Base-by-base conservation (phyloP, 2,888 invertebrate species). In the Eupithecia centaureata region DNA sequence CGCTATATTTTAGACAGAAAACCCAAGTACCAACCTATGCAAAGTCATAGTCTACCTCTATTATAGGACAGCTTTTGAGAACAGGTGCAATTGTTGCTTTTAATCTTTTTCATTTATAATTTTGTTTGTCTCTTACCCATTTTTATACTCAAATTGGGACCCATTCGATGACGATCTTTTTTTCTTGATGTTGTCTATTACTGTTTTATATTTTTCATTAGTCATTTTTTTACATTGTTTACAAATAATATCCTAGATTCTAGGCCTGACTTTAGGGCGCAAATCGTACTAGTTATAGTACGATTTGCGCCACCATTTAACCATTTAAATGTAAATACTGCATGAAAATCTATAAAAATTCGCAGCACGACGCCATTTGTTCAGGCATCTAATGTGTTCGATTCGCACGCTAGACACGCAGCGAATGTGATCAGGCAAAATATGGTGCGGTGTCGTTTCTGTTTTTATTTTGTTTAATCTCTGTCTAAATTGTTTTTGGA, bases 381-480 rank as follows among this genome's bases (percentile, higher is more conserved):
- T 63, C 33, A 38, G 13, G 10, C 22, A 30, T 56, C 27, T 59
- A 65, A 56, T 59, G 59, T 56, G 22, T 56, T 65, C 62, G 28
- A 38, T 69, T 65, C 28, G 32, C 33, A 69, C n/a, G 28, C 63
- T 5, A 57, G 33, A 56, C 69, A 65, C 63, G 68, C 18, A 42
- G 5, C 0, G 57, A 27, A 56, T 62, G 60, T 57, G 67, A 65
- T 56, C 63, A 65, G 56, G 59, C 52, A 56, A 69, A 69, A 63
- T 65, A 69, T 62, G 47, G 18, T 28, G 18, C 61, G 27, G 52
- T 65, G 65, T 57, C 61, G 22, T 59, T n/a, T 73, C 63, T 72
- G 30, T 69, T 58, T 67, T 64, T 28, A 54, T 51, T 51, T 51
- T 51, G 22, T 25, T 51, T 25, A 38, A 42, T 42, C 42, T 18